These are phyloP conservation scores for Mamestra configurata DNA, from an alignment of 1,140 invertebrate species.

Conservation along the genomic window DNA sequence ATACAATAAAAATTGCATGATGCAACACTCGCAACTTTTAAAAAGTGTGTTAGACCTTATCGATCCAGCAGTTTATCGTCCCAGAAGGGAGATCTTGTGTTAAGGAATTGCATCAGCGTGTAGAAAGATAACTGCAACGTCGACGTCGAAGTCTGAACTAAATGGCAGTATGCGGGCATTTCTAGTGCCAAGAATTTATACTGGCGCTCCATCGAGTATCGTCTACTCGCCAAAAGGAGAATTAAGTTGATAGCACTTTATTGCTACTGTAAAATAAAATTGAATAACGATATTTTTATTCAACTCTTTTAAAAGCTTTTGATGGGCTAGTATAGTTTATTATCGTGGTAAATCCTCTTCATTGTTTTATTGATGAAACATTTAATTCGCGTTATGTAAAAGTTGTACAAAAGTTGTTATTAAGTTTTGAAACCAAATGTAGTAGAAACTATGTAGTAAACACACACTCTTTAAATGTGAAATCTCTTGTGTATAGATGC, in stretches of 20 bases:
- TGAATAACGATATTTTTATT: conserved; percentile 27
- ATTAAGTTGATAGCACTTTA: conserved; percentile 25
- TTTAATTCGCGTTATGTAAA: no score
- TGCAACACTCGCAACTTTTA: background rate
- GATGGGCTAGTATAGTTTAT: background rate
- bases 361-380: no score
- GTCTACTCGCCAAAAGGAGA: conserved; percentile 4
- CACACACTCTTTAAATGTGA: no score
- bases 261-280: conserved; percentile 17
- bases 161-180: conserved; percentile 16
- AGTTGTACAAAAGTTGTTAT: no score
- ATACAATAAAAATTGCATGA: no score
- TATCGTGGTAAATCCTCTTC: background rate
- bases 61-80: background rate
- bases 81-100: background rate
- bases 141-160: background rate
- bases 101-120: background rate
- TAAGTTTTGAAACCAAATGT: no score
- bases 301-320: background rate
- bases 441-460: no score
- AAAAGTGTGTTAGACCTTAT: background rate
- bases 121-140: conserved; percentile 16
- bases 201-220: conserved; percentile 10
- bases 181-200: conserved; percentile 34
- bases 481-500: no score